These are phyloP conservation scores for Trichopoda pennipes DNA, from an alignment of 2,888 invertebrate species.

Conservation along the genomic window DNA sequence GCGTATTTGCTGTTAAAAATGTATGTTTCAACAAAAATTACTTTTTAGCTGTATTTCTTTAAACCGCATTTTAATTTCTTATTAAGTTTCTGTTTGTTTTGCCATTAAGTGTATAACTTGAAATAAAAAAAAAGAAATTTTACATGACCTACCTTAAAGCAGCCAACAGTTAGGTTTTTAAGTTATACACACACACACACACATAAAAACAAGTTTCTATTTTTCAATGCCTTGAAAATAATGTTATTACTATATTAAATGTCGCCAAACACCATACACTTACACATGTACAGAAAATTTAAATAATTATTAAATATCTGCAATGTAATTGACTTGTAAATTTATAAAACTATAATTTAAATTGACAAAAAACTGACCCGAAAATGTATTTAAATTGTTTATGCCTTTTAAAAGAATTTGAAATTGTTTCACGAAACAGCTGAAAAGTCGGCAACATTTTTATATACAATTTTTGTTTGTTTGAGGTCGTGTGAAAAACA, in stretches of 20 bases:
- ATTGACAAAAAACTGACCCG: not conserved
- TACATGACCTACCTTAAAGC: conserved; percentile 6
- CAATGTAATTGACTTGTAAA: not conserved
- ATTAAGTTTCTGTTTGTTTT: too few species aligned
- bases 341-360: not conserved
- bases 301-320: not conserved
- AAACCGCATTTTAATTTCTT: too few species aligned
- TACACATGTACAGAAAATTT: too few species aligned
- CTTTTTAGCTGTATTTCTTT: too few species aligned
- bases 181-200: conserved; percentile 18
- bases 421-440: not conserved
- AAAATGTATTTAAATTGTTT: not conserved
- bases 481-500: not conserved
- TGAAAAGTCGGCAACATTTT: not conserved
- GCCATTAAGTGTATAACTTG: too few species aligned
- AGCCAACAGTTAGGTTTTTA: conserved; percentile 18
- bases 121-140: not conserved
- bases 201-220: not conserved
- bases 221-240: conserved; percentile 1
- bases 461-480: not conserved
- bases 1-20: conserved; percentile 32
- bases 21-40: conserved; percentile 16
- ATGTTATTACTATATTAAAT: conserved; percentile 11
- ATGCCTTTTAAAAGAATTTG: not conserved
- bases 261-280: not conserved